Evolutionary conservation across 2,797 vertebrate genomes (phyloP), one percentile per base, ranked within the genome.

Genomic region (Margarornis squamiger): DNA sequence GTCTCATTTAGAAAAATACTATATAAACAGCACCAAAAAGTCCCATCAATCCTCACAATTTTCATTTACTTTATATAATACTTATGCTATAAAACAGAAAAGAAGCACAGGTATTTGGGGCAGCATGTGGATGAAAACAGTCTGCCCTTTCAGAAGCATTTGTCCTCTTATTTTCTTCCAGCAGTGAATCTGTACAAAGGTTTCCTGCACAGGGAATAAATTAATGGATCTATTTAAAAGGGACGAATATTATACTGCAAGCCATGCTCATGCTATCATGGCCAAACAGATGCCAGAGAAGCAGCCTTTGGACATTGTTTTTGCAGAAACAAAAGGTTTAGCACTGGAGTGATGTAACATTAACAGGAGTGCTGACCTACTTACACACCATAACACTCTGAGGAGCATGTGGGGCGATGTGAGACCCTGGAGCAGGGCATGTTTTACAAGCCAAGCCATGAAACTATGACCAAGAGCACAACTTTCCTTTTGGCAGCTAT

Each of bases 261-360:
- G 57, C 90, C 76, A 36, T 52, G 84, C 62, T 81, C 34, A 5
- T 78, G 24, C 93, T 97, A 97, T 96, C 95, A 94, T 6, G 15
- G 80, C 74, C 21, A 57, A 97, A 74, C 88, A 95, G 90, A 90
- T 94, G 65, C 68, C 66, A 72, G 61, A 88, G 93, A 77, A 95
- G 61, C 55, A 87, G 65, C 24, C 63, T 9, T 63, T 88, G 36
- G 71, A 77, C 68, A 92, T 62, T 77, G 72, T 77, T 96, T 91
- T 94, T 94, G 73, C 48, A 84, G 86, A 82, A 95, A 93, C 68
- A 96, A 95, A 96, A 78, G 93, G 79, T 85, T 97, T 95, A 95
- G 84, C 63, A n/a, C 58, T 66, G 84, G 84, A 59, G 75, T 76
- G 82, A 49, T 80, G 36, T 85, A 88, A 95, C 1, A 14, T 79